Conservation (phyloP, 2,888 invertebrate genomes). For the Parnassius smintheus region DNA sequence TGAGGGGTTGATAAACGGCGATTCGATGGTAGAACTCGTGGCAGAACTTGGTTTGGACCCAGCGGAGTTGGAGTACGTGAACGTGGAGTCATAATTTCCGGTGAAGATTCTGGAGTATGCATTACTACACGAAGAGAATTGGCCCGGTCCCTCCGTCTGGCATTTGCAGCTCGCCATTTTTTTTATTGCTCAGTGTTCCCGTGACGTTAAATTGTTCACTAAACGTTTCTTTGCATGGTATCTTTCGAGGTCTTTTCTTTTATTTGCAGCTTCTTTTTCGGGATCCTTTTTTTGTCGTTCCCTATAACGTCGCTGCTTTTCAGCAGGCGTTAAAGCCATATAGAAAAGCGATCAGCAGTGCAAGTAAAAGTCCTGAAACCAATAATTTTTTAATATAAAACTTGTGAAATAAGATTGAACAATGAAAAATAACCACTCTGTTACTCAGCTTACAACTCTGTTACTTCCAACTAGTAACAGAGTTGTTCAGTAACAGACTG, state of each 20-base stretch:
- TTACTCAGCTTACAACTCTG: no score
- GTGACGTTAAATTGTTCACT: slow-evolving; percentile 22
- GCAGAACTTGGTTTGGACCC: slow-evolving; percentile 3
- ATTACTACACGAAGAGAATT: slow-evolving; percentile 17
- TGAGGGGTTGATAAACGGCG: slow-evolving; percentile 3
- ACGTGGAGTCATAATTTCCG: slow-evolving; percentile 19
- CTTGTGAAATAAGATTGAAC: no score
- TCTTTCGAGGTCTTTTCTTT: slow-evolving; percentile 26
- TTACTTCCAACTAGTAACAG: no score
- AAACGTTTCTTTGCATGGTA: slow-evolving; percentile 24
- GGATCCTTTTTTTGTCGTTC: slow-evolving; percentile 24
- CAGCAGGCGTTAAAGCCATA: background rate
- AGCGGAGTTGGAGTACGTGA: slow-evolving; percentile 10
- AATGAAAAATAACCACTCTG: no score
- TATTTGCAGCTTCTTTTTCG: slow-evolving; percentile 23
- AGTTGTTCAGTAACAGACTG: no score
- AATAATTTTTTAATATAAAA: no score
- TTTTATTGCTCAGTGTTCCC: slow-evolving; percentile 24
- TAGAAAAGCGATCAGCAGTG: no score
- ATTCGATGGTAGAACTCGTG: background rate
- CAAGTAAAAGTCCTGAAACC: no score
- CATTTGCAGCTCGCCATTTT: slow-evolving; percentile 24
- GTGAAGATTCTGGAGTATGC: background rate
- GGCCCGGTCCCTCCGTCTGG: slow-evolving; percentile 19
- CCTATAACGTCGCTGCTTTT: slow-evolving; percentile 27